Conservation (phyloP, 2,888 invertebrate species). For the Panorpa germanica region DNA sequence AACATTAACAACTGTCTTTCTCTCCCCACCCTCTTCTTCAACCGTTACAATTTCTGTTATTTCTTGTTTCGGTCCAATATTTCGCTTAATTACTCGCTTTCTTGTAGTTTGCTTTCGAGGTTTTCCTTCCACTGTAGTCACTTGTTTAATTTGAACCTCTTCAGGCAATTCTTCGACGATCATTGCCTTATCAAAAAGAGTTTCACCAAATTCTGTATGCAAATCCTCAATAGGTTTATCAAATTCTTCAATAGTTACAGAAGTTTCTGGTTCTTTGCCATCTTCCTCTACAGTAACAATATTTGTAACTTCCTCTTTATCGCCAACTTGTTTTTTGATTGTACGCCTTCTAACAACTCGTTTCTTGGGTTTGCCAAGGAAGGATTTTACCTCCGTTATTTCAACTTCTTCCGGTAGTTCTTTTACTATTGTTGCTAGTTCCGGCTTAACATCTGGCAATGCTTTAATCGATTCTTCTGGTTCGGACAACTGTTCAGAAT, state of each 20-base stretch:
- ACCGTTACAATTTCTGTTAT: conserved; percentile 20
- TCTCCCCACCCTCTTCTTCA: conserved; percentile 17
- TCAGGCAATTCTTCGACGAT: conserved; percentile 14
- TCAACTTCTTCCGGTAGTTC: no score
- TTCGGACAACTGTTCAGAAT: conserved; percentile 10
- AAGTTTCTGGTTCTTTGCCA: conserved; percentile 18
- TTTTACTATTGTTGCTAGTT: no score
- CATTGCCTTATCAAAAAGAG: conserved; percentile 13
- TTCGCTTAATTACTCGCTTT: conserved; percentile 18
- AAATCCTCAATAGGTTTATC: conserved; percentile 12
- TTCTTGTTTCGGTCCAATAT: conserved; percentile 18
- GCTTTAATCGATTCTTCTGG: conserved; percentile 10
- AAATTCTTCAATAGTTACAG: conserved; percentile 17
- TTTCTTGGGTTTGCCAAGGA: conserved; percentile 7
- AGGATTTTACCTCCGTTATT: conserved; percentile 6
- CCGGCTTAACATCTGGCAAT: conserved; percentile 12
- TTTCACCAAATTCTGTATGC: conserved; percentile 16
- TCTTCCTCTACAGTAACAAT: conserved; percentile 19
- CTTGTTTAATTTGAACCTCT: conserved; percentile 16
- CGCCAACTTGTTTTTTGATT: conserved; percentile 19
- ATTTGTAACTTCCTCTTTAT: conserved; percentile 19
- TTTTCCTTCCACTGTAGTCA: conserved; percentile 11
- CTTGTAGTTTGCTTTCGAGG: conserved; percentile 14
- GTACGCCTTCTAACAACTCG: conserved; percentile 4
- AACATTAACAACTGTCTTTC: conserved; percentile 10